phyloP scores from a whole-genome alignment of 2,113 vertebrate species.

The Pelodiscus sinensis region DNA sequence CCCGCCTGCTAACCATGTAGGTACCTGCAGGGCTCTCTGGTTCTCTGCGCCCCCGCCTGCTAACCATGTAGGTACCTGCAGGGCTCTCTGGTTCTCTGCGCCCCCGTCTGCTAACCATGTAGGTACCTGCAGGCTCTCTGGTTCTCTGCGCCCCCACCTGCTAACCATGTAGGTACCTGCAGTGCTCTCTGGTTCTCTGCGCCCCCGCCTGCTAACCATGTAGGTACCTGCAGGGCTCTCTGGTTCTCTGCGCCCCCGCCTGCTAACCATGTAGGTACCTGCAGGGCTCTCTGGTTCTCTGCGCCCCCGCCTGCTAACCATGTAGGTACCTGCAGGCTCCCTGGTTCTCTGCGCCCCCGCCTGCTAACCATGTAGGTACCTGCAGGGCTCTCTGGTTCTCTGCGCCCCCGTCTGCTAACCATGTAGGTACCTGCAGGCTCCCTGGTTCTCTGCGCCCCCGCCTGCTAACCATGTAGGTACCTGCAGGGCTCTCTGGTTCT shows the following conservation, averaged over 20 bases:
- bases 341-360: too few species aligned
- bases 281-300: neutral
- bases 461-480: too few species aligned
- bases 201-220: slow-evolving; percentile 82
- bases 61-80: slow-evolving; percentile 81
- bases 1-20: slow-evolving; percentile 85
- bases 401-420: too few species aligned
- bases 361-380: slow-evolving; percentile 88
- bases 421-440: slow-evolving; percentile 76
- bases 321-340: slow-evolving; percentile 72
- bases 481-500: neutral
- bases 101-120: too few species aligned
- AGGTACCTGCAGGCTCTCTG: neutral
- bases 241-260: neutral
- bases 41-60: slow-evolving; percentile 65
- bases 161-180: slow-evolving; percentile 84
- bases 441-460: neutral
- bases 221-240: slow-evolving; percentile 68
- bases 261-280: slow-evolving; percentile 86
- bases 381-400: neutral
- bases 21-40: slow-evolving; percentile 32
- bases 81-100: fast-evolving
- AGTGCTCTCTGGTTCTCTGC: fast-evolving
- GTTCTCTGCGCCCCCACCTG: slow-evolving; percentile 56
- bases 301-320: slow-evolving; percentile 91